Base-by-base conservation (phyloP, 2,888 invertebrate species). In the Synanthedon tipuliformis region DNA sequence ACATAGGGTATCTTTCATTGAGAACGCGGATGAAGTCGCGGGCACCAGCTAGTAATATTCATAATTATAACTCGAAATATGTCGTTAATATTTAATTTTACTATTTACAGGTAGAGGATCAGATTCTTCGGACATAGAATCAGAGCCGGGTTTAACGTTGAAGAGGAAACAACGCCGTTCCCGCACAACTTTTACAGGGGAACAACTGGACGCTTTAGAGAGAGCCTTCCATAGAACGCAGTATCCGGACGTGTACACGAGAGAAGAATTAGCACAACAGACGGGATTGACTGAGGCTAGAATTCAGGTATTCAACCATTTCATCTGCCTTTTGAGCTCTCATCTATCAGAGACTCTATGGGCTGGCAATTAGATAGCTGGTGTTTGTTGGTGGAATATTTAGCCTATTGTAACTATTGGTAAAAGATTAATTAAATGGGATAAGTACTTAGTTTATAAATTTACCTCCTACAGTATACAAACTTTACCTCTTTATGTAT, bases 161-260 rank as follows among this genome's bases (percentile, higher is more conserved):
- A 97, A 96, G 75, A 89, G 97, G 40, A 97, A 97, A 70, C 96
- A 97, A 71, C 89, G 98, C 1, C 89, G 98, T 8, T 96, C 96
- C 53, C 89, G 98, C 18, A 98, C 98, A 18, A 97, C 97, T 3
- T 98, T 98, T 81, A 95, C 96, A 0, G 96, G 96, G 0, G 95
- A 96, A 66, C 97, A 98, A 71, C 75, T 97, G 61, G 96, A 97
- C 67, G 96, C 96, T 56, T 78, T 98, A 57, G 98, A 98, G 76
- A 89, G 94, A 58, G 96, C 97, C 0, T 98, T 98, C 78, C 95
- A 95, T 65, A 89, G 96, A 51, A 97, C 97, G 0, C 97, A 97
- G 72, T 98, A 98, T 73, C 98, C 98, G 0, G 97, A 98, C 71
- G 96, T 97, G 16, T 96, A 96, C 73, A 96, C 96, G 0, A 89